Base-by-base conservation (phyloP, 2,113 vertebrate genomes). In the Ailurus styani region DNA sequence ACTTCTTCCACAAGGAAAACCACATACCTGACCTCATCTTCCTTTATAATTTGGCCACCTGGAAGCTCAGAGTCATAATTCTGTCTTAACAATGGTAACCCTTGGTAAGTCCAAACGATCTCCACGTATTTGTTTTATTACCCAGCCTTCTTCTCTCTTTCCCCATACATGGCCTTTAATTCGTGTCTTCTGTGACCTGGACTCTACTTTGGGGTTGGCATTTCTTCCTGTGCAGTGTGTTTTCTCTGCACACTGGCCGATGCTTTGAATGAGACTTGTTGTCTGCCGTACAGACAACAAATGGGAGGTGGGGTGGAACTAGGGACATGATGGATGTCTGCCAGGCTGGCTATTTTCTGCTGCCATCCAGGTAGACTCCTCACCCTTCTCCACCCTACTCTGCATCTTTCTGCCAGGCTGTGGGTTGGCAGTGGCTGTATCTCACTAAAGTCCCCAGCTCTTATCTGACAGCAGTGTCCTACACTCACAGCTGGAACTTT, bases 111-210 rank as follows among this genome's bases (percentile, higher is more conserved):
- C 55, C 29, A 73, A 73, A 83, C 40, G n/a, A 62, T 34, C 70
- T 68, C 20, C 78, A 68, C 45, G 25, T 70, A 91, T 77, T 93
- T 86, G 81, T 87, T 89, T 85, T 45, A 85, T 85, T 93, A 47
- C 45, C 86, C 68, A 93, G 57, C 25, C 45, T 83, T 78, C 77
- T 73, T 78, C 83, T 73, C 84, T 23, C 31, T 1, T 79, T 84
- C 37, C n/a, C 86, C 54, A 47, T 40, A 66, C 47, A 73, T 90
- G 62, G 78, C 40, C 72, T 86, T 77, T 68, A 81, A 82, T 82
- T 88, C 52, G 15, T 85, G 81, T 86, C 85, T 93, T 68, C 72
- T 96, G 72, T 68, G 64, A 45, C 60, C 87, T 96, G 88, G 92
- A 88, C 45, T 91, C 77, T 90, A n/a, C 40, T 87, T 96, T 90